These are phyloP conservation scores for Ganaspis brasiliensis DNA, from an alignment of 2,888 invertebrate genomes.

Conservation along the genomic window DNA sequence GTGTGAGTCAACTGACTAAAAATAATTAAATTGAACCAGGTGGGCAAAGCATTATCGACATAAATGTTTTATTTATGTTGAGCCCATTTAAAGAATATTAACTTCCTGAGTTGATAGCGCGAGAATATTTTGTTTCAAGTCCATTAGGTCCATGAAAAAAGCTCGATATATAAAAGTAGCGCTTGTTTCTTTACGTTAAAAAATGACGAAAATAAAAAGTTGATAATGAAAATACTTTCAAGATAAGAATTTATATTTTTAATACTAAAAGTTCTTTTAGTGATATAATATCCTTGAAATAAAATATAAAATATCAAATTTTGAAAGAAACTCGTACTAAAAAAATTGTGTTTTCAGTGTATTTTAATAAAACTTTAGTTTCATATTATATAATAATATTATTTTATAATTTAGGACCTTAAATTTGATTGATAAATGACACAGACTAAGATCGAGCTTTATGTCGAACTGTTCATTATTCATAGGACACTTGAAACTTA, in stretches of 20 bases:
- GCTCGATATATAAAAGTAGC: not conserved
- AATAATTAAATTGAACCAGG: slow-evolving; percentile 4
- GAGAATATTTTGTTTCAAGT: slow-evolving; percentile 18
- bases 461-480: slow-evolving; percentile 17
- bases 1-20: not conserved
- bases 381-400: too few relatives aligned
- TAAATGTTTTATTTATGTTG: not conserved
- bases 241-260: too few relatives aligned
- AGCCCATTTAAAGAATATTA: not conserved
- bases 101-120: not conserved
- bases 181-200: not conserved
- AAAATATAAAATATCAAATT: too few relatives aligned
- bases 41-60: not conserved
- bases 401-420: too few relatives aligned
- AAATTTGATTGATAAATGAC: not conserved
- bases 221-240: not conserved
- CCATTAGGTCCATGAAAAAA: not conserved
- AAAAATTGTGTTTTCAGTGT: too few relatives aligned
- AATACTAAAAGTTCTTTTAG: too few relatives aligned
- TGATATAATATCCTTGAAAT: not conserved
- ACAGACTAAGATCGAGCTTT: not conserved
- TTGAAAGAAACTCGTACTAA: too few relatives aligned
- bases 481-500: slow-evolving; percentile 13
- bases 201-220: not conserved
- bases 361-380: too few relatives aligned